Percentiles rank a stretch among this genome's conserved stretches.
Conservation (phyloP, 1,140 invertebrate genomes). For the Micrasema minimum region DNA sequence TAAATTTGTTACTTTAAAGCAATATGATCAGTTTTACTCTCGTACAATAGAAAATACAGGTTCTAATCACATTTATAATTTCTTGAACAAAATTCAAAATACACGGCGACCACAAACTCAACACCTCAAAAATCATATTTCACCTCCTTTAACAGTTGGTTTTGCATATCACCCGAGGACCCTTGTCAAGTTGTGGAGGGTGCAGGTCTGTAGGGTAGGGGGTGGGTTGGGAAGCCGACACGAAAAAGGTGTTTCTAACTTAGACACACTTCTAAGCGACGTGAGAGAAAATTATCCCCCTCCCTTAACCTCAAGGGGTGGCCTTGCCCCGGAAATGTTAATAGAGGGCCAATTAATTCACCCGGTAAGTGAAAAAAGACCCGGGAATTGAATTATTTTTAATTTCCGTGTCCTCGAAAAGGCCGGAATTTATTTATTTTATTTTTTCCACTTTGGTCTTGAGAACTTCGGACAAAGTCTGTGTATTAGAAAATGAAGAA, state of each 20-base stretch:
- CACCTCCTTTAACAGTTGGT: conserved; percentile 35
- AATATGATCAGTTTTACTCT: too few relatives aligned
- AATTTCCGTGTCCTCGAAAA: too few relatives aligned
- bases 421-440: too few relatives aligned
- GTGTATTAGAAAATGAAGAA: too few relatives aligned
- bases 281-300: conserved; percentile 44
- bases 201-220: not conserved
- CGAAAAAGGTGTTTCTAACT: conserved; percentile 53
- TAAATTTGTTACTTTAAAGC: too few relatives aligned
- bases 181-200: conserved; percentile 43
- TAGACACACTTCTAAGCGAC: conserved; percentile 42
- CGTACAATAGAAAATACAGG: too few relatives aligned
- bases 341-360: conserved; percentile 35
- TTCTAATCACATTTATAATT: too few relatives aligned
- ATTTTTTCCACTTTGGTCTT: too few relatives aligned
- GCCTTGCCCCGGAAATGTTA: conserved; percentile 23
- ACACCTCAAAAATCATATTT: conserved; percentile 17
- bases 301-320: conserved; percentile 34
- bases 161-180: conserved; percentile 49
- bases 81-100: too few relatives aligned
- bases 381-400: too few relatives aligned
- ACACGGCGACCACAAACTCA: too few relatives aligned
- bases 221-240: conserved; percentile 38
- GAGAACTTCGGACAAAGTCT: too few relatives aligned
- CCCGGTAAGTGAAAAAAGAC: conserved; percentile 19